Base-by-base conservation (phyloP, 2,113 vertebrate genomes). In the Halichoeres trimaculatus region DNA sequence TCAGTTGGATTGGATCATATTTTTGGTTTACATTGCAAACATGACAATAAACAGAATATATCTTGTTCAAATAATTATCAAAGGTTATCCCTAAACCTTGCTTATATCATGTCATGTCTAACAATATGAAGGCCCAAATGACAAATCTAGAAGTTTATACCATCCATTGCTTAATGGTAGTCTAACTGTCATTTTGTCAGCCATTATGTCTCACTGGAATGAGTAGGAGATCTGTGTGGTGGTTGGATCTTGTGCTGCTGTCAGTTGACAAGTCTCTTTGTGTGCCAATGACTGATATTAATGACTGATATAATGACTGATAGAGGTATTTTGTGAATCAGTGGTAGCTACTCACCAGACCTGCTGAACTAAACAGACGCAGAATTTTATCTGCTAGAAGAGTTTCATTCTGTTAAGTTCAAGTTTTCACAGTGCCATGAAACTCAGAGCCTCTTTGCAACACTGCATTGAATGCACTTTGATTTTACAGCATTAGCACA, bases 251-350 rank as follows among this genome's bases (percentile, higher is more conserved):
- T 45, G 4, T 17, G 14, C 17, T 17, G 7, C 43, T 45, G 41
- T 43, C 41, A 43, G 12, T 43, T 5, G 16, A 5, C 41, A 43
- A 14, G 13, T 43, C 41, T 43, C 41, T 17, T 43, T 43, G 11
- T 43, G 41, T 12, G 41, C 41, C 13, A 14, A 43, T 43, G n/a
- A n/a, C n/a, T n/a, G n/a, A n/a, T n/a, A n/a, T n/a, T n/a, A n/a
- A n/a, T n/a, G n/a, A n/a, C n/a, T n/a, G n/a, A n/a, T n/a, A n/a
- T n/a, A n/a, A n/a, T n/a, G 43, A 45, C 45, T n/a, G 14, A 68
- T 61, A 45, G 20, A 80, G 11, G 57, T 22, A 24, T 79, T 87
- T 76, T 74, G 40, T 84, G 74, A 83, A 86, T 76, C 67, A 73
- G 64, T 59, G 45, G 35, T 47, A 48, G 52, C 51, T n/a, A 8